Evolutionary conservation across 2,888 invertebrate genomes (phyloP).

Genomic region (Timandra comae): DNA sequence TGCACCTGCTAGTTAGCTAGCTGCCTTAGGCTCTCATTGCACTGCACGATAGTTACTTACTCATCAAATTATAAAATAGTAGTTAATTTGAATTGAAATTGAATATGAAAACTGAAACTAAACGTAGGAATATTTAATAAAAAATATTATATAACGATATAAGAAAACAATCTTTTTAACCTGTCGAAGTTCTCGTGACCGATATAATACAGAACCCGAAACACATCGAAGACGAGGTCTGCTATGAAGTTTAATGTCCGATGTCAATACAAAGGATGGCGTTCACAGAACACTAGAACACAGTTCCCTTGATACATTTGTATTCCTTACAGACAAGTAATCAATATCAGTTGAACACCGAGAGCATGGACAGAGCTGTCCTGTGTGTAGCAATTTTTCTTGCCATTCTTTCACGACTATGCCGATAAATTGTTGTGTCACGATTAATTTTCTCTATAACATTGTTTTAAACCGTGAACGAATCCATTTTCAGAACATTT

Average conservation of each 20-base stretch:
- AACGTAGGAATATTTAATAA: too few species aligned
- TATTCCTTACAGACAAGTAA: constrained; percentile 72
- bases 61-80: too few species aligned
- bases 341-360: constrained; percentile 65
- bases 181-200: too few species aligned
- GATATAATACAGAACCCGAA: too few species aligned
- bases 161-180: too few species aligned
- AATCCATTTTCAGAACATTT: background rate
- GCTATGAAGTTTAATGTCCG: constrained; percentile 65
- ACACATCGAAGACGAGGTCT: too few species aligned
- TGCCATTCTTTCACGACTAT: constrained; percentile 16
- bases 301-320: constrained; percentile 68
- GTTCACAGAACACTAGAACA: constrained; percentile 43
- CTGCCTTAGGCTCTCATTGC: constrained; percentile 57
- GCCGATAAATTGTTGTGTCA: background rate
- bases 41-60: too few species aligned
- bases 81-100: too few species aligned
- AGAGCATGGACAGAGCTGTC: constrained; percentile 51
- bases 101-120: too few species aligned
- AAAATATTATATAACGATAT: too few species aligned
- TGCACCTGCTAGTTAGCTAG: constrained; percentile 72
- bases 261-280: constrained; percentile 60
- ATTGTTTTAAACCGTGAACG: background rate
- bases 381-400: constrained; percentile 48
- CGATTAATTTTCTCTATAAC: background rate